Evolutionary conservation across 2,888 invertebrate species (phyloP).

Genomic region (Minunthozetes semirufus): DNA sequence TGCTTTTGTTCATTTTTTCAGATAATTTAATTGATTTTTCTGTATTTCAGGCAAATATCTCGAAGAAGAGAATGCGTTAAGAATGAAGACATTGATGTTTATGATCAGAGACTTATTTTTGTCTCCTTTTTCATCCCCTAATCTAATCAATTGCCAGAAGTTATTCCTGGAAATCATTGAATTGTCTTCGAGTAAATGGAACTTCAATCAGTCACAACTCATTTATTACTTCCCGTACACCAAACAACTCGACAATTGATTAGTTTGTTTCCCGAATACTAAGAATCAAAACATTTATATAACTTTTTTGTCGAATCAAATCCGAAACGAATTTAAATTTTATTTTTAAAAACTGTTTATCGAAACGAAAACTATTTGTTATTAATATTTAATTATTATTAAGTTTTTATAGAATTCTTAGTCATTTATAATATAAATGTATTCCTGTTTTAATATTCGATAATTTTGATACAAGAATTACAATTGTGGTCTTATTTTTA

Average conservation of each 20-base stretch:
- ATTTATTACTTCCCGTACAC: constrained; percentile 61
- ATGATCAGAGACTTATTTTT: constrained; percentile 79
- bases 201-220: constrained; percentile 78
- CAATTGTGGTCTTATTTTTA: no score
- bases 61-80: constrained; percentile 70
- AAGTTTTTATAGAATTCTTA: no score
- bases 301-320: neutral
- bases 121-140: constrained; percentile 38
- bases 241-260: constrained; percentile 37
- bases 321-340: neutral
- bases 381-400: no score
- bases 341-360: no score
- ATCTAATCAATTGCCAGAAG: constrained; percentile 62
- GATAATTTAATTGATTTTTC: neutral
- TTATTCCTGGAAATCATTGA: constrained; percentile 82
- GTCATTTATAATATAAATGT: no score
- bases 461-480: no score
- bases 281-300: neutral
- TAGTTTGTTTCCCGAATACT: no score
- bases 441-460: no score
- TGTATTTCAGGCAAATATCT: constrained; percentile 68
- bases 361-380: no score
- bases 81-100: constrained; percentile 68
- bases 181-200: constrained; percentile 82
- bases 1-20: neutral